These are phyloP conservation scores for Lepidonotus clava DNA, from an alignment of 2,888 invertebrate genomes.

Conservation along the genomic window DNA sequence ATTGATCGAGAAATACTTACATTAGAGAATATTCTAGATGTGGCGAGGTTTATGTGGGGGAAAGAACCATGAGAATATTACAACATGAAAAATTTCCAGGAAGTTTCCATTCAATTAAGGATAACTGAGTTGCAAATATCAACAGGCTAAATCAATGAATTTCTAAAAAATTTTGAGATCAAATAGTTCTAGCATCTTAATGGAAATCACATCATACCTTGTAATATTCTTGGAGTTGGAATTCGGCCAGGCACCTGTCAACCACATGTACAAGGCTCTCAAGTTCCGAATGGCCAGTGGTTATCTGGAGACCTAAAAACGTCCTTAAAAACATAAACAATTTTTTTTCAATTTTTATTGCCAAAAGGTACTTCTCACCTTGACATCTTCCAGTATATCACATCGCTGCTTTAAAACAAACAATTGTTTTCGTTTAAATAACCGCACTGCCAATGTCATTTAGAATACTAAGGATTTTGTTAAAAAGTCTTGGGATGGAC, in stretches of 20 bases:
- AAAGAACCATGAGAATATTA: background rate
- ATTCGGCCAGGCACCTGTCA: conserved; percentile 87
- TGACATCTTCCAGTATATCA: background rate
- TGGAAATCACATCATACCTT: conserved; percentile 80
- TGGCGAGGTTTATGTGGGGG: background rate
- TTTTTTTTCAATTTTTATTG: background rate
- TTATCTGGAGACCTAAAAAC: conserved; percentile 88
- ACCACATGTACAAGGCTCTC: conserved; percentile 84
- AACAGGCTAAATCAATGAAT: background rate
- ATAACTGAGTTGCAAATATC: background rate
- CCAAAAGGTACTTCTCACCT: background rate
- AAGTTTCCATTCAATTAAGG: background rate
- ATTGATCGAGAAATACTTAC: background rate
- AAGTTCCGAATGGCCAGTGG: conserved; percentile 84
- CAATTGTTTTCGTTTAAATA: background rate
- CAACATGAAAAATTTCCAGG: background rate
- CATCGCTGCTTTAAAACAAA: too few species aligned
- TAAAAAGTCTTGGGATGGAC: too few species aligned
- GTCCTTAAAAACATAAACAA: conserved; percentile 82
- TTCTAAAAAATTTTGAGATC: background rate
- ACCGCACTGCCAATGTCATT: too few species aligned
- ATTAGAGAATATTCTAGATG: background rate
- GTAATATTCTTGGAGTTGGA: conserved; percentile 89
- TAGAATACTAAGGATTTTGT: too few species aligned
- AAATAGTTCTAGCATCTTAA: background rate